Base-by-base conservation (phyloP, 2,888 invertebrate species). In the Venustoraphidia nigricollis region DNA sequence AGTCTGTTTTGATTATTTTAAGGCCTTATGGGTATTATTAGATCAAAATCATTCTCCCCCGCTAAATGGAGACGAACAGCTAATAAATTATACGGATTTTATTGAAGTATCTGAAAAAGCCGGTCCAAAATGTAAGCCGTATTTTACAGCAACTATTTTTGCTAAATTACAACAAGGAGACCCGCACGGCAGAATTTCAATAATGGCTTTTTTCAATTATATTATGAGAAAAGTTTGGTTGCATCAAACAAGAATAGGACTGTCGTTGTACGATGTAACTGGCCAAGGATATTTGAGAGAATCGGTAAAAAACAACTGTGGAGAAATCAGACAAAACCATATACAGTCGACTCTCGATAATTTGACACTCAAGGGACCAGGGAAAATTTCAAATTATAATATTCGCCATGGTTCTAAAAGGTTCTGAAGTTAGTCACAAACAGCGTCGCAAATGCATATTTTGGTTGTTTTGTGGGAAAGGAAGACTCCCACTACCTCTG, bases 201-300 rank as follows among this genome's bases (percentile, higher is more conserved):
- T 92, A 13, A 84, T 86, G 64, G 84, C 89, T 0, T 75, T 96
- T 51, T 95, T 94, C 66, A 95, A 94, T 67, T 96, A 95, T 61
- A 85, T 92, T 1, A 91, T 94, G 92, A 74, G 91, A 10, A 86
- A 94, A 62, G 90, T 93, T 8, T 96, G 95, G 94, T 69, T 93
- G 43, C 88, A 91, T 60, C 94, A 96, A 68, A 94, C 94, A 0
- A 75, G 95, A 60, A 91, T 96, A 48, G 93, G 94, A 0, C 72
- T 96, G 27, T 91, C 93, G 0, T 70, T 95, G 36, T 95, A 95
- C 63, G 96, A 97, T 66, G 84, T 86, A 44, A 83, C 87, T 2
- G 96, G 96, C 0, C 90, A 92, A 63, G 93, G 93, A 10, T 92
- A 84, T 61, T 73, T 93, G 8, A 77, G 84, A 50, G 92, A 92